These are phyloP conservation scores for Graptemys geographica DNA, from an alignment of 2,797 vertebrate species.

Conservation along the genomic window DNA sequence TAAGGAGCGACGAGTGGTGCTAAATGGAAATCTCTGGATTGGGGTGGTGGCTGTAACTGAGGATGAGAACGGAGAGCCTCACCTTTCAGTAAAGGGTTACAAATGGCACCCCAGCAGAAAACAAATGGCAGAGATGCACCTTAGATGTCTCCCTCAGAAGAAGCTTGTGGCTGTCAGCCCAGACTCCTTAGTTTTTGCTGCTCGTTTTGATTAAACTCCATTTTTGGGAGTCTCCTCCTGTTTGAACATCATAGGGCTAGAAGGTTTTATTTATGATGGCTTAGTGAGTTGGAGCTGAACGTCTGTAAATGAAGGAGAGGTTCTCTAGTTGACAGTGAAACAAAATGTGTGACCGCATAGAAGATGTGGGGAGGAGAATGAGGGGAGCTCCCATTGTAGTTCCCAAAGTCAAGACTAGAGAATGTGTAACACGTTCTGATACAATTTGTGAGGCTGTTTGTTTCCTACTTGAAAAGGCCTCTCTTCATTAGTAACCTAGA, in stretches of 20 bases:
- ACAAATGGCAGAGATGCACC: background rate
- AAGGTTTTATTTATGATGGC: background rate
- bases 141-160: background rate
- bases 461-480: background rate
- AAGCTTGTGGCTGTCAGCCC: background rate
- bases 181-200: background rate
- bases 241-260: no score
- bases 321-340: no score
- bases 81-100: background rate
- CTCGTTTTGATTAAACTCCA: background rate
- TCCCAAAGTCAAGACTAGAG: background rate
- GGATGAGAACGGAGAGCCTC: background rate
- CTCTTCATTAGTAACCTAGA: background rate
- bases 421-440: background rate
- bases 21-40: background rate
- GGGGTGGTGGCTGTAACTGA: background rate
- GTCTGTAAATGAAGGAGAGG: background rate
- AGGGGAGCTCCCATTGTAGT: no score
- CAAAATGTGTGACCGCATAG: no score
- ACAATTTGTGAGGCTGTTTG: background rate
- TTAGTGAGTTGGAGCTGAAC: background rate
- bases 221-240: background rate
- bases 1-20: background rate
- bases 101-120: background rate
- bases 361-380: no score